Evolutionary conservation across 2,797 vertebrate species (phyloP).

Genomic region (Mormyrops attenuatus): DNA sequence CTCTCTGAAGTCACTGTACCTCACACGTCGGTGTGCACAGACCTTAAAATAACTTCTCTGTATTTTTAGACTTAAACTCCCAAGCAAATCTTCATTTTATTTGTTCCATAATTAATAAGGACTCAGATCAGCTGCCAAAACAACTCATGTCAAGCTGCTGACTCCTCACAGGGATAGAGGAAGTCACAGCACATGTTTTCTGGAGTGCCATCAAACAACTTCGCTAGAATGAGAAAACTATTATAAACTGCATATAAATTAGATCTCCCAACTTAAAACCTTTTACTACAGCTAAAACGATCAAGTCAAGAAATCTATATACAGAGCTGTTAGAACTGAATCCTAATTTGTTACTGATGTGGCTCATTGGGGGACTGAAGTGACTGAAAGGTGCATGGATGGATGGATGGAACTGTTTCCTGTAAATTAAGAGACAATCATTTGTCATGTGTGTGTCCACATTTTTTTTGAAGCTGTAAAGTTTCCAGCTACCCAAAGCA

Average conservation of each 20-base stretch:
- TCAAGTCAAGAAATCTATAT: background rate
- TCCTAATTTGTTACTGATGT: background rate
- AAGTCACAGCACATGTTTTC: background rate
- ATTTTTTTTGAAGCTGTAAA: background rate
- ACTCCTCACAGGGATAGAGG: background rate
- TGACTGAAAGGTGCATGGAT: background rate
- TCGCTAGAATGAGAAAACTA: background rate
- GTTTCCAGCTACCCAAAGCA: background rate
- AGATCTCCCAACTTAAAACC: background rate
- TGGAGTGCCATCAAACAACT: background rate
- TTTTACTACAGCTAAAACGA: background rate
- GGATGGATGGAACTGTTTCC: background rate
- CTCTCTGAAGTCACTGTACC: background rate
- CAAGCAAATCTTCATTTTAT: background rate
- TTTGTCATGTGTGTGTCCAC: background rate
- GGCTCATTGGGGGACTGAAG: background rate
- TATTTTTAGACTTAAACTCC: slow-evolving; percentile 21
- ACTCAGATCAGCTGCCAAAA: slow-evolving; percentile 5
- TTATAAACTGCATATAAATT: background rate
- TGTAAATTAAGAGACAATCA: background rate
- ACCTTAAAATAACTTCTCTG: slow-evolving; percentile 6
- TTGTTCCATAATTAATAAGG: background rate
- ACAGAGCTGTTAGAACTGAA: background rate
- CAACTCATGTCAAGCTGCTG: background rate
- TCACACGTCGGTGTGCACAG: background rate